A percentile compares a stretch with the other conserved stretches of the same genome.
These are phyloP conservation scores for Spodoptera picta DNA, from an alignment of 2,888 invertebrate species.

Conservation along the genomic window DNA sequence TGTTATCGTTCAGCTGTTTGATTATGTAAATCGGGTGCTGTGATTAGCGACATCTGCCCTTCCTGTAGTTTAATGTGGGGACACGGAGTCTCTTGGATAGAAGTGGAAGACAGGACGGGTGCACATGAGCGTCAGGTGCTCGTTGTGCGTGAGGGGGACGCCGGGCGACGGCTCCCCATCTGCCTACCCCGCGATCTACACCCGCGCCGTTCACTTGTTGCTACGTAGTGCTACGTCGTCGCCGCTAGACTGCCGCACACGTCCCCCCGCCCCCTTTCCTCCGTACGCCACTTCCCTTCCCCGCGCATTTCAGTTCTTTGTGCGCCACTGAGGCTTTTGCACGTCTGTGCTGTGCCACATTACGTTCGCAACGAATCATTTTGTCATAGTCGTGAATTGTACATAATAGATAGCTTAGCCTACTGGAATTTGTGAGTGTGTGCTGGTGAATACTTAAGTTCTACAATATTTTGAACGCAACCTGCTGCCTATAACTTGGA, in stretches of 20 bases:
- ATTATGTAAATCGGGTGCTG: constrained; percentile 46
- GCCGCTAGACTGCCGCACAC: constrained; percentile 78
- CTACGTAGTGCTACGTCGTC: constrained; percentile 79
- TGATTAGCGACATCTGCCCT: constrained; percentile 80
- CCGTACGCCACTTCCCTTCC: constrained; percentile 75
- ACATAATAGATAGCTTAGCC: constrained; percentile 66
- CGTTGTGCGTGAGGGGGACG: constrained; percentile 70
- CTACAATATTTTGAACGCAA: constrained; percentile 72
- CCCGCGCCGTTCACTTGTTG: constrained; percentile 87
- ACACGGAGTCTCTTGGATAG: constrained; percentile 56
- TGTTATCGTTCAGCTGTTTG: constrained; percentile 38
- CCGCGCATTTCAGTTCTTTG: constrained; percentile 88
- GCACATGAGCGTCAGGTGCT: constrained; percentile 80
- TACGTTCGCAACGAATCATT: constrained; percentile 69
- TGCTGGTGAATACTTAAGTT: constrained; percentile 73
- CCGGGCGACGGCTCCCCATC: constrained; percentile 64
- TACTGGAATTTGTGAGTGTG: constrained; percentile 76
- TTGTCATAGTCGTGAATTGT: constrained; percentile 73
- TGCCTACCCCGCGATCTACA: constrained; percentile 67
- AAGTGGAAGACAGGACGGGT: constrained; percentile 66
- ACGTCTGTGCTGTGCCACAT: constrained; percentile 75
- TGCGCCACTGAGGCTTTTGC: constrained; percentile 80
- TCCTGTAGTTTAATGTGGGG: constrained; percentile 68
- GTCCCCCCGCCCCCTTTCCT: constrained; percentile 72
- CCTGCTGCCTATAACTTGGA: constrained; percentile 67